Evolutionary conservation across 2,797 vertebrate species (phyloP).

Genomic region (Sarcophilus harrisii): DNA sequence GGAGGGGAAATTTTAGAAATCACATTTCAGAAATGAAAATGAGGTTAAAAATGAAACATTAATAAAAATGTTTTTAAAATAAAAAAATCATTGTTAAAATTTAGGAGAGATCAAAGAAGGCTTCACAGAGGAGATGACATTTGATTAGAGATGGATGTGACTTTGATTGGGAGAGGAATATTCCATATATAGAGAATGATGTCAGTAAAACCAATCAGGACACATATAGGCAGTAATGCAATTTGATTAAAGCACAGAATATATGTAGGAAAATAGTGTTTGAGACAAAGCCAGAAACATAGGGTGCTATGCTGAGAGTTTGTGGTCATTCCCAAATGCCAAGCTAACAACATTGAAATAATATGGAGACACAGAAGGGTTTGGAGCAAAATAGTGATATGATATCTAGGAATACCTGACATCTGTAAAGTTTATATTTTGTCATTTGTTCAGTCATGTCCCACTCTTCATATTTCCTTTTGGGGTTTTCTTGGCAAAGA

Average conservation of each 20-base stretch:
- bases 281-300: neutral
- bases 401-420: neutral
- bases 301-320: neutral
- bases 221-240: neutral
- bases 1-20: too few relatives aligned
- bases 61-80: neutral
- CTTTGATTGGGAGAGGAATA: neutral
- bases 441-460: neutral
- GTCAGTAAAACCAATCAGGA: neutral
- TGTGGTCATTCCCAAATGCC: neutral
- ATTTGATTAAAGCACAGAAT: neutral
- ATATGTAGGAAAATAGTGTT: neutral
- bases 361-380: neutral
- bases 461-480: neutral
- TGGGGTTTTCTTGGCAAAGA: neutral
- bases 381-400: neutral
- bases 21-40: neutral
- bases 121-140: neutral
- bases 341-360: neutral
- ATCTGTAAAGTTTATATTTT: neutral
- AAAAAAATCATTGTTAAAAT: neutral
- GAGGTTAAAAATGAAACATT: neutral
- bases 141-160: neutral
- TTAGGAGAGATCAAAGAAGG: neutral
- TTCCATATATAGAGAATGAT: neutral